Base-by-base conservation (phyloP, 2,113 vertebrate genomes). In the Sebastes schlegelii region DNA sequence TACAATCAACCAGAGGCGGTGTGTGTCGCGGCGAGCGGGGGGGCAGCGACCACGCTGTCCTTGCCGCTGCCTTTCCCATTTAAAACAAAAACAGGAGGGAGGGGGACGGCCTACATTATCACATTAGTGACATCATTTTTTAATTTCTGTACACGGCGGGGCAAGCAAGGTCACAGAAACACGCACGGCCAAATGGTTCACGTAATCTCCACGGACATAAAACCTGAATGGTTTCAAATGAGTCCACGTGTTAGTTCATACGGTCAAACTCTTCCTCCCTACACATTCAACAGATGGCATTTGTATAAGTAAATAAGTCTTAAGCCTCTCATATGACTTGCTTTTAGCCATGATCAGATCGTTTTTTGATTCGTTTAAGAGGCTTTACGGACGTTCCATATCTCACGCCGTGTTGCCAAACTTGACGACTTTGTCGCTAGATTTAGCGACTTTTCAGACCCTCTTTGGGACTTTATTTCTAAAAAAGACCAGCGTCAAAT, bases 1-100 rank as follows among this genome's bases (percentile, higher is more conserved):
- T 92, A 91, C 90, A 86, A 91, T 92, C 89, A 90, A 88, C 68
- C 80, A 69, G 80, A 82, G 88, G 87, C 77, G 21, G 71, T 11
- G 82, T 65, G 79, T 65, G 79, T 68, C 26, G 26, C 46, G 19
- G 71, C 43, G 60, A 55, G 55, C 49, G 55, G 16, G 68, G 71
- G 54, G 78, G 26, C 57, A 58, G 76, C 17, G 79, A 82, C 65
- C 45, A 84, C 82, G 21, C 76, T 4, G 90, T 92, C 93, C 92
- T 93, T 92, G 86, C 79, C 2, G 43, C 73, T 54, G 71, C 69
- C 79, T 81, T 81, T 71, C 45, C 73, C 73, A 45, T 45, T 74
- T 57, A 54, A 85, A 77, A 86, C 79, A 85, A 73, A 67, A 87
- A 77, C 26, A 34, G 34, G 48, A n/a, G 63, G 43, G 4, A 61